Evolutionary conservation across 1,140 invertebrate species (phyloP).

Genomic region (Zaprionus inermis): DNA sequence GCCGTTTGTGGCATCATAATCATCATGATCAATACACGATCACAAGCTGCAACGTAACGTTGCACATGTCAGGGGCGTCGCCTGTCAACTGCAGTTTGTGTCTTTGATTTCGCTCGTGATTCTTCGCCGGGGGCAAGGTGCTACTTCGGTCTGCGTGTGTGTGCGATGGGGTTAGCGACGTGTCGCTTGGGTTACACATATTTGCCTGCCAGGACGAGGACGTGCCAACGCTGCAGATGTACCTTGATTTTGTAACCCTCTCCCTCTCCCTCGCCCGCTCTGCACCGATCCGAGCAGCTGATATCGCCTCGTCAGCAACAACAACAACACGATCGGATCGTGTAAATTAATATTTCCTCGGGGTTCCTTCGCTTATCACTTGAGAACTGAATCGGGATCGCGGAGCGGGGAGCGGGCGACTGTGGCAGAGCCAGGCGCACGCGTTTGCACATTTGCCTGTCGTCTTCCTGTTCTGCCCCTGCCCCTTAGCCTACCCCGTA

Average conservation of each 20-base stretch:
- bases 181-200: constrained; percentile 52
- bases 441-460: constrained; percentile 65
- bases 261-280: constrained; percentile 7
- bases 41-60: constrained; percentile 69
- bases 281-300: constrained; percentile 50
- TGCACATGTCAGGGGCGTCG: constrained; percentile 75
- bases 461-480: constrained; percentile 50
- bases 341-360: constrained; percentile 78
- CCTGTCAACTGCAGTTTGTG: constrained; percentile 67
- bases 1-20: constrained; percentile 22
- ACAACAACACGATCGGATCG: constrained; percentile 30
- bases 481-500: constrained; percentile 25
- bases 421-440: constrained; percentile 46
- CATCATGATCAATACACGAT: constrained; percentile 29
- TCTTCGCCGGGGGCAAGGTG: constrained; percentile 47
- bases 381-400: constrained; percentile 13
- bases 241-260: constrained; percentile 48
- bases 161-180: constrained; percentile 57
- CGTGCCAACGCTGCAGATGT: constrained; percentile 69
- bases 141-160: constrained; percentile 27
- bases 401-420: neutral
- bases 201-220: constrained; percentile 55
- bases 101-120: constrained; percentile 70
- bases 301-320: constrained; percentile 35
- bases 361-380: constrained; percentile 64